phyloP scores from a whole-genome alignment of 1,140 invertebrate genomes.

The Hylaeus volcanicus region DNA sequence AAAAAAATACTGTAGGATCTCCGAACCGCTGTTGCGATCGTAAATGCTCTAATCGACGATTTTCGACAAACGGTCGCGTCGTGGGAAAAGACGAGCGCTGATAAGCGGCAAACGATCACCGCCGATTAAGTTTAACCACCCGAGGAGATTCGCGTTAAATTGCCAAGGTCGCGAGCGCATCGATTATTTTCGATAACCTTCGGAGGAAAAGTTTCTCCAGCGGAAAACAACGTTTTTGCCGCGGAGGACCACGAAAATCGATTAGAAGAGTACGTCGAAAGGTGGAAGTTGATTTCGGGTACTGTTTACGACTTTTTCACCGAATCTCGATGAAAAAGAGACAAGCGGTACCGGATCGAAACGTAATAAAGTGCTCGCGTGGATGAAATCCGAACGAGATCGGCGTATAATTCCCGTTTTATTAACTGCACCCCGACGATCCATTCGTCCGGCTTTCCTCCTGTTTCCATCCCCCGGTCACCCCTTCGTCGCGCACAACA shows the following conservation, averaged over 20 bases:
- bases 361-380: constrained; percentile 64
- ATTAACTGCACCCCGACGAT: constrained; percentile 61
- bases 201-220: no score
- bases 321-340: neutral
- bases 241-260: neutral
- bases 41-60: constrained; percentile 2
- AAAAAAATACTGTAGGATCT: neutral
- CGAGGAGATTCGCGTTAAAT: no score
- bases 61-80: neutral
- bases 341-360: constrained; percentile 35
- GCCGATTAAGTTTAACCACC: no score
- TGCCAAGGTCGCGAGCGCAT: no score
- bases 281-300: neutral
- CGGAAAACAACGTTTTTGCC: no score
- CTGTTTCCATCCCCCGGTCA: constrained; percentile 31
- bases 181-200: no score
- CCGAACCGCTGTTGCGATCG: neutral
- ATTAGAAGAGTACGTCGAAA: neutral
- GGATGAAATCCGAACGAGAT: constrained; percentile 65
- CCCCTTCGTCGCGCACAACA: constrained; percentile 41
- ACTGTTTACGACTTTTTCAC: constrained; percentile 15
- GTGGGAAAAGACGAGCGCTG: no score
- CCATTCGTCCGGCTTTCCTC: constrained; percentile 45
- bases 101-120: no score
- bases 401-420: constrained; percentile 65